Conservation (phyloP, 1,140 invertebrate genomes). For the Thalassaphorura encarpata region DNA sequence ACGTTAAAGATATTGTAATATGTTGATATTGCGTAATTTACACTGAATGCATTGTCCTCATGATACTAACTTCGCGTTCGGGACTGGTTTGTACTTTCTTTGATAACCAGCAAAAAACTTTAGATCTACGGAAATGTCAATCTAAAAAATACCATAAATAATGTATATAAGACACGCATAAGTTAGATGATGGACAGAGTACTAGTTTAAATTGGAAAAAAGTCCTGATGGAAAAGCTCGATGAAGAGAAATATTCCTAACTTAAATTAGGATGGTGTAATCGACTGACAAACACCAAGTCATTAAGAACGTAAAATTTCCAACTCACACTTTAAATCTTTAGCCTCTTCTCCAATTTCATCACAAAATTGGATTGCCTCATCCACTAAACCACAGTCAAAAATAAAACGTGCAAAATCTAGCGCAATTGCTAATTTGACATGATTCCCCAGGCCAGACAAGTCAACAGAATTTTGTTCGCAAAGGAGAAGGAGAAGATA, state of each 20-base stretch:
- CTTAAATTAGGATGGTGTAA: not conserved
- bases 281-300: not conserved
- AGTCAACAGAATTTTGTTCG: slow-evolving; percentile 11
- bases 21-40: no score
- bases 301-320: slow-evolving; percentile 23
- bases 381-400: slow-evolving; percentile 20
- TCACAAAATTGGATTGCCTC: slow-evolving; percentile 30
- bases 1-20: no score
- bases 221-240: not conserved
- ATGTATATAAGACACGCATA: no score
- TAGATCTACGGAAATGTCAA: no score
- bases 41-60: no score
- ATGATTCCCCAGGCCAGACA: slow-evolving; percentile 20
- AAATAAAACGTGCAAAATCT: slow-evolving; percentile 30
- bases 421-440: slow-evolving; percentile 25
- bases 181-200: no score
- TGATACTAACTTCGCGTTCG: no score
- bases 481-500: slow-evolving; percentile 22
- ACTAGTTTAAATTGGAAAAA: no score
- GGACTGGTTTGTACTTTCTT: no score
- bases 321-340: slow-evolving; percentile 26
- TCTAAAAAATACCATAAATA: no score
- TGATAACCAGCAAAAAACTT: no score
- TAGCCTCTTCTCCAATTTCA: slow-evolving; percentile 17
- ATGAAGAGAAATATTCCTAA: not conserved